Percentiles rank a stretch among this genome's conserved stretches.
phyloP scores from a whole-genome alignment of 2,113 vertebrate genomes.

The Odobenus rosmarus region DNA sequence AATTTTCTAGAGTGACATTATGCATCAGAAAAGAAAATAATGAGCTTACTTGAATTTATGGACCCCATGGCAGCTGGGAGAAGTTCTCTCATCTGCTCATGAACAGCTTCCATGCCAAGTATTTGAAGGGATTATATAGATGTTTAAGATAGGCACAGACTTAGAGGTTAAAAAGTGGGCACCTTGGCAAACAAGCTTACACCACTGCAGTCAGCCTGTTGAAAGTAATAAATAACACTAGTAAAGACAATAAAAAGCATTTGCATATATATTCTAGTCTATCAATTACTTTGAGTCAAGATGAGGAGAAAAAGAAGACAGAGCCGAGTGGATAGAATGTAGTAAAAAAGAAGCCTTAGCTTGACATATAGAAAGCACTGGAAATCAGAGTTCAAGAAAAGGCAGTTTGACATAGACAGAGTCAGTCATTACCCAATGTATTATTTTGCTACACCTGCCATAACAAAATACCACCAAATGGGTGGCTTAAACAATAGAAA shows the following conservation, averaged over 20 bases:
- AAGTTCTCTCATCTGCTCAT: conserved; percentile 40
- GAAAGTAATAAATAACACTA: conserved; percentile 21
- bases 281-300: conserved; percentile 23
- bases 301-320: not conserved
- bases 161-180: conserved; percentile 42
- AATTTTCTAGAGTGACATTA: conserved; percentile 69
- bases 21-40: conserved; percentile 74
- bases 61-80: not conserved
- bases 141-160: not conserved
- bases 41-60: conserved; percentile 70
- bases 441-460: not conserved
- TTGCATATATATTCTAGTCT: not conserved
- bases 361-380: not conserved
- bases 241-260: not conserved
- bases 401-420: not conserved
- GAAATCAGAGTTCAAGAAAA: conserved; percentile 1
- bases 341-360: not conserved
- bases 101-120: not conserved
- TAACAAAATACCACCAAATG: not conserved
- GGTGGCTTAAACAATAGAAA: not conserved
- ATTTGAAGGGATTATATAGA: not conserved
- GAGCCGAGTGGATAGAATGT: not conserved
- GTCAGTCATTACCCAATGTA: not conserved
- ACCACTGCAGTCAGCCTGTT: not conserved
- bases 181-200: not conserved